Conservation (phyloP, 2,888 invertebrate species). For the Brachypterus glaber region DNA sequence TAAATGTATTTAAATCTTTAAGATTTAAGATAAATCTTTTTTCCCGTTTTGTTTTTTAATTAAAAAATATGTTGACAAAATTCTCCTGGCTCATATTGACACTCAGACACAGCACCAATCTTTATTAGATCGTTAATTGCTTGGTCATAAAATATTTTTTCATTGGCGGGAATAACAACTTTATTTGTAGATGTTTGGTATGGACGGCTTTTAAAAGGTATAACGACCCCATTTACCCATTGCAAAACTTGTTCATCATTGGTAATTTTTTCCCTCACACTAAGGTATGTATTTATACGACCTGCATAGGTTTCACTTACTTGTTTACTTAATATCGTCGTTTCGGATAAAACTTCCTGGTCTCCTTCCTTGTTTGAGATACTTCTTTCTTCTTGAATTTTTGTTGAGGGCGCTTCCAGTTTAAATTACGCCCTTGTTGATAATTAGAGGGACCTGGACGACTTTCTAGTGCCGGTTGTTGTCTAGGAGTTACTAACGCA, state of each 20-base stretch:
- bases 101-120: constrained; percentile 9
- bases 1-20: not conserved
- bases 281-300: constrained; percentile 1
- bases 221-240: constrained; percentile 10
- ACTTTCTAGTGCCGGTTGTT: too few species aligned
- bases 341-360: not conserved
- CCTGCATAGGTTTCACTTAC: not conserved
- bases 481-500: too few species aligned
- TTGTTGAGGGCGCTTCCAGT: constrained; percentile 3
- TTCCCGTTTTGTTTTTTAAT: constrained; percentile 11
- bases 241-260: constrained; percentile 8
- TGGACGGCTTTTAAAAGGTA: constrained; percentile 8
- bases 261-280: constrained; percentile 3
- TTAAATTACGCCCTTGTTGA: constrained; percentile 8
- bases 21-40: too few species aligned
- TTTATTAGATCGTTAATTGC: constrained; percentile 3
- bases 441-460: too few species aligned
- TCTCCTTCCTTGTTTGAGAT: constrained; percentile 1
- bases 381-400: constrained; percentile 6
- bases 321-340: not conserved
- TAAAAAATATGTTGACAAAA: constrained; percentile 10
- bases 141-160: not conserved
- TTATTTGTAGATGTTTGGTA: constrained; percentile 1
- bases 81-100: constrained; percentile 1
- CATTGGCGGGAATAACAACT: constrained; percentile 1